Base-by-base conservation (phyloP, 2,113 vertebrate species). In the Ictalurus punctatus region DNA sequence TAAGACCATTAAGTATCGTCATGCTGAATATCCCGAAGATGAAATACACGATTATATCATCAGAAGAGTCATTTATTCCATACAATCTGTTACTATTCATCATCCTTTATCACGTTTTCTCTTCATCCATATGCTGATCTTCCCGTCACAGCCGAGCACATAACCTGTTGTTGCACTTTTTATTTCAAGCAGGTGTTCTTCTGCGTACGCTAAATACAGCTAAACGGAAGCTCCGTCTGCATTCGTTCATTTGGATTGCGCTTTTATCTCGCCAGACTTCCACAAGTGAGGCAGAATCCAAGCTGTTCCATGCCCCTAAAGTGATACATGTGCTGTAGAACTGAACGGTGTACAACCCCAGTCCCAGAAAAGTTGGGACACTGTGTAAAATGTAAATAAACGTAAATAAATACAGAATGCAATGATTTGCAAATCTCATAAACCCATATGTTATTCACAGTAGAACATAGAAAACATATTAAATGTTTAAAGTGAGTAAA, bases 31-130 rank as follows among this genome's bases (percentile, higher is more conserved):
- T n/a, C 23, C 44, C 16, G 10, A 6, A n/a, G 4, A n/a, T 27
- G 74, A 52, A 44, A 27, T n/a, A 48, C 25, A 48, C 9, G 16
- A 37, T 73, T 34, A 74, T 17, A 19, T 52, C 40, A 23, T n/a
- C 74, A 48, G 13, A 78, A 48, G 21, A 27, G 44, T 52, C 25
- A 23, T 79, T 78, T 52, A 78, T 78, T 78, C 44, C 17, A 25
- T 79, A 25, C 76, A 79, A 52, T 79, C 44, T 79, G 44, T 79
- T 79, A 79, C 76, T 52, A 52, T 79, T 79, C 44, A 52, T 48
- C 74, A 78, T 78, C 74, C 10, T 78, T 52, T 52, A 79, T 79
- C 76, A 79, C 23, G 16, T n/a, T 14, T 52, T 6, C 76, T 79
- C 23, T 79, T 79, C 44, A 79, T 52, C 44, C 76, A 79, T 79